These are phyloP conservation scores for Phylloscopus trochilus DNA, from an alignment of 2,113 vertebrate species.

Conservation along the genomic window DNA sequence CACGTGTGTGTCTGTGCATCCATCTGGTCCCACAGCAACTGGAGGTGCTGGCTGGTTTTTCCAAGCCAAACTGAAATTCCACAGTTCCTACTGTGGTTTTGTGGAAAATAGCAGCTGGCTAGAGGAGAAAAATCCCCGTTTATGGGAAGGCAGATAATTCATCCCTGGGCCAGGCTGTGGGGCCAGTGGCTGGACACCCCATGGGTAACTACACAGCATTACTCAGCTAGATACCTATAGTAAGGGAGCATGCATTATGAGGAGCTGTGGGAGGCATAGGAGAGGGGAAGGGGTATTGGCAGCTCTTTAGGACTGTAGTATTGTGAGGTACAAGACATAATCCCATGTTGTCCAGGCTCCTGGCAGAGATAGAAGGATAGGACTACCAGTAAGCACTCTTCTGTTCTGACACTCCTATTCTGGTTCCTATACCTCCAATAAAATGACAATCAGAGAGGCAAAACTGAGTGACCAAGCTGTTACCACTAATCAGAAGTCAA, in stretches of 20 bases:
- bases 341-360: background rate
- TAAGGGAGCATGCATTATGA: background rate
- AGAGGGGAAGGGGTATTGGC: background rate
- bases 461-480: background rate
- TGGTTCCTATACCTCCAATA: background rate
- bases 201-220: background rate
- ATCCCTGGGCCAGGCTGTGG: background rate
- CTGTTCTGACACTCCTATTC: background rate
- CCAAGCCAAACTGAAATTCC: background rate
- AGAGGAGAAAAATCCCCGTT: background rate
- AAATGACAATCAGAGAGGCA: background rate
- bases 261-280: background rate
- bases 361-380: background rate
- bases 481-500: background rate
- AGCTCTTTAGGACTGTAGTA: background rate
- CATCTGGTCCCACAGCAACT: background rate
- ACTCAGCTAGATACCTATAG: background rate
- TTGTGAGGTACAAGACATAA: background rate
- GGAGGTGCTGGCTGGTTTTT: background rate
- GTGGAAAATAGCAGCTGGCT: background rate
- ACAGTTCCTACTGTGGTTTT: background rate
- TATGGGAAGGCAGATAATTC: background rate
- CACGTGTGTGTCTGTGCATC: background rate
- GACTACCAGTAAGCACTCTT: background rate
- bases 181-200: background rate